phyloP scores from a whole-genome alignment of 2,888 invertebrate genomes.

The Arrhopalites spinosus region DNA sequence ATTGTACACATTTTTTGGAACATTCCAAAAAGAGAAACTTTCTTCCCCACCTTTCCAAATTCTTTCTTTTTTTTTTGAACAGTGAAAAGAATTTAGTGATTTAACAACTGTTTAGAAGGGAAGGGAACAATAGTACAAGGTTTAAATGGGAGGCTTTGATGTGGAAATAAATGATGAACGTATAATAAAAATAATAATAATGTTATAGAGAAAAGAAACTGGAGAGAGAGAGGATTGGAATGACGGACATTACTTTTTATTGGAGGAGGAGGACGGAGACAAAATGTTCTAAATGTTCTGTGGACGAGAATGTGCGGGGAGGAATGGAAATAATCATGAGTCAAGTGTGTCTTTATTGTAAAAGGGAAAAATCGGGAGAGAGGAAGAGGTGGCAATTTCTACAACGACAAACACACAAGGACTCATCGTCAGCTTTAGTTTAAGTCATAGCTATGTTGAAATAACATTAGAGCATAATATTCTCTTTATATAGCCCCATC shows the following conservation, averaged over 20 bases:
- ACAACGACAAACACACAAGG: conserved; percentile 13
- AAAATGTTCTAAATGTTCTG: conserved; percentile 24
- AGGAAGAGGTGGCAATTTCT: conserved; percentile 24
- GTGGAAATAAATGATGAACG: neutral
- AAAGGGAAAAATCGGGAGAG: no score
- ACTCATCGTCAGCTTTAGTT: neutral
- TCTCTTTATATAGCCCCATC: no score
- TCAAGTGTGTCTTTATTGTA: conserved; percentile 29
- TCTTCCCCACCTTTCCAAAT: no score
- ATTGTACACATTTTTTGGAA: no score
- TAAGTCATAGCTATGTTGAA: no score
- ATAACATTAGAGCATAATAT: no score
- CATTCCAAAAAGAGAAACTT: no score
- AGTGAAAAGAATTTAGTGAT: no score
- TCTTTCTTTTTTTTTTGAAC: no score
- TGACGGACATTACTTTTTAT: neutral
- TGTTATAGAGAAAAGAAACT: conserved; percentile 9
- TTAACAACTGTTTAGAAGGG: no score
- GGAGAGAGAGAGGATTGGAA: neutral
- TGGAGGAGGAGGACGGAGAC: conserved; percentile 13
- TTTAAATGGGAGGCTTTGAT: neutral
- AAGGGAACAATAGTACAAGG: neutral
- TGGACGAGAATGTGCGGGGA: conserved; percentile 12
- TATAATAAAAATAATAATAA: neutral
- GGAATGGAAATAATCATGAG: conserved; percentile 34